These are phyloP conservation scores for Callorhinus ursinus DNA, from an alignment of 2,113 vertebrate genomes.

Conservation along the genomic window DNA sequence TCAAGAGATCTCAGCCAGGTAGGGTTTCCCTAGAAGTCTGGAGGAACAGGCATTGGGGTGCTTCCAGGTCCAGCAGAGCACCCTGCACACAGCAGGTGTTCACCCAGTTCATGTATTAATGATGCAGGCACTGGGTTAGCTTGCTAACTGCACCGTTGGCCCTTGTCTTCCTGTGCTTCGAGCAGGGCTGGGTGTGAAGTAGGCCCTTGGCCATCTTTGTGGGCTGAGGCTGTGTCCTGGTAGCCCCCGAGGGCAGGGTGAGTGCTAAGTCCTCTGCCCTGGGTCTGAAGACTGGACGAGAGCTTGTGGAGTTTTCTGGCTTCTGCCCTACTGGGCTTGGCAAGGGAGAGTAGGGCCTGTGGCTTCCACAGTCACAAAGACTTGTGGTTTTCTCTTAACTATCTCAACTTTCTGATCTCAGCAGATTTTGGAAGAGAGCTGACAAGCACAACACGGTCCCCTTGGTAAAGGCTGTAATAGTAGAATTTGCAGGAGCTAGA, in stretches of 20 bases:
- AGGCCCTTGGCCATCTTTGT: not conserved
- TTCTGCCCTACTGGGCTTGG: not conserved
- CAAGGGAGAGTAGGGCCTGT: not conserved
- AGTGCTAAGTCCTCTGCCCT: not conserved
- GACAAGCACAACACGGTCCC: not conserved
- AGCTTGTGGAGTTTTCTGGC: not conserved
- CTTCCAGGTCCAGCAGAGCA: not conserved
- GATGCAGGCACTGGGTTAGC: not conserved
- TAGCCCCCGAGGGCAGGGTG: not conserved
- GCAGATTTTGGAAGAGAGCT: conserved; percentile 41
- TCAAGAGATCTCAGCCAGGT: not conserved
- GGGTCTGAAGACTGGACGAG: not conserved
- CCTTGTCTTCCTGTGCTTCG: not conserved
- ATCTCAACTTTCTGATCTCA: conserved; percentile 9
- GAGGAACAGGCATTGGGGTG: not conserved
- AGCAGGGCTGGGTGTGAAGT: not conserved
- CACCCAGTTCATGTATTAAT: not conserved
- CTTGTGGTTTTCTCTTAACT: not conserved
- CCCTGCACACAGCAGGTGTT: not conserved
- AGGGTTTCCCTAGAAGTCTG: not conserved
- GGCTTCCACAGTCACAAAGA: not conserved
- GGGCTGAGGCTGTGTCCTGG: not conserved
- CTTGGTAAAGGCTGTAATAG: conserved; percentile 1
- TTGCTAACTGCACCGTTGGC: not conserved
- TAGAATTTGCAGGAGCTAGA: not conserved